phyloP scores from a whole-genome alignment of 1,140 invertebrate species.

The Bombus fervidus region DNA sequence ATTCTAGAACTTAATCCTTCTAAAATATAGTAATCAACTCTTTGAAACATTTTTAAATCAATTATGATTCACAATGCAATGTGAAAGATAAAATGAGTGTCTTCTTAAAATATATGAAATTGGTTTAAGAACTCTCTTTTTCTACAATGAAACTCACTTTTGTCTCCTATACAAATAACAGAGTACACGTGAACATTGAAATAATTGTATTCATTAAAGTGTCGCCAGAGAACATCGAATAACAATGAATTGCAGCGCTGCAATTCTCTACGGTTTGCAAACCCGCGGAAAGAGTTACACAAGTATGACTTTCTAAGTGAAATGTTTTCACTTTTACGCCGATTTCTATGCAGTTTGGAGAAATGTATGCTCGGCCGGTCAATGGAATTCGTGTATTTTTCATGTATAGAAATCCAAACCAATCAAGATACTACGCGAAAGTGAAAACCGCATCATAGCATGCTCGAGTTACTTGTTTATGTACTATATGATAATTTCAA shows the following conservation, averaged over 20 bases:
- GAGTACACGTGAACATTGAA: neutral
- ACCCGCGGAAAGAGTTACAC: slow-evolving; percentile 35
- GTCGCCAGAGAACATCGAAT: slow-evolving; percentile 1
- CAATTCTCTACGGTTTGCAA: slow-evolving; percentile 36
- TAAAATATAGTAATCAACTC: too few relatives aligned
- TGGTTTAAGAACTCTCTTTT: neutral
- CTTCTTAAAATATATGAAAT: too few relatives aligned
- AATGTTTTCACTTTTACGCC: slow-evolving; percentile 64
- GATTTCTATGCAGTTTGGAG: slow-evolving; percentile 50
- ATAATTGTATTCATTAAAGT: slow-evolving; percentile 2
- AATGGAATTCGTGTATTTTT: neutral
- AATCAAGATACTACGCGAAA: slow-evolving; percentile 8
- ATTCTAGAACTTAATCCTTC: too few relatives aligned
- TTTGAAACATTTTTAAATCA: too few relatives aligned
- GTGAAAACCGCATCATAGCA: slow-evolving; percentile 1
- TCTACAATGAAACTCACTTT: neutral
- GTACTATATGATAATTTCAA: neutral
- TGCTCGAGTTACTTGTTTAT: neutral
- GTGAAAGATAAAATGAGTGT: too few relatives aligned
- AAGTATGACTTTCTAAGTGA: slow-evolving; percentile 62
- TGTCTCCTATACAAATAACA: neutral
- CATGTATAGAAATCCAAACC: neutral
- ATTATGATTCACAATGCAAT: too few relatives aligned
- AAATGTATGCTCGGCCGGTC: slow-evolving; percentile 8
- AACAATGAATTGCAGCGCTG: neutral